phyloP scores from a whole-genome alignment of 2,797 vertebrate species.

The Knipowitschia caucasica region DNA sequence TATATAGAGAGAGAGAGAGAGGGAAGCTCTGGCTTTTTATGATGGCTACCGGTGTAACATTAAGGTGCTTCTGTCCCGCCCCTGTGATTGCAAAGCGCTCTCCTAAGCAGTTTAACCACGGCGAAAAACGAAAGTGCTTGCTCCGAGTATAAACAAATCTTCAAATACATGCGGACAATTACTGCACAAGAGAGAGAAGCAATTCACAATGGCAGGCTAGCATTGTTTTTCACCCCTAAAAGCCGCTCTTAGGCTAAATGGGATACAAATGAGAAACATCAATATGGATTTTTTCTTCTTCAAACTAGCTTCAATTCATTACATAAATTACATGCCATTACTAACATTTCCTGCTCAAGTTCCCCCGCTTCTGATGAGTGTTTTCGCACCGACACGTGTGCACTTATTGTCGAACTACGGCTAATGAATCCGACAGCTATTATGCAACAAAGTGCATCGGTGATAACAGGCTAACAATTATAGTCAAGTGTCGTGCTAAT shows the following conservation, averaged over 20 bases:
- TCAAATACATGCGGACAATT: conserved; percentile 1
- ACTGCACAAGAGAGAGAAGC: not conserved
- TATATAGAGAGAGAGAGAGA: not conserved
- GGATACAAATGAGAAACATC: conserved; percentile 9
- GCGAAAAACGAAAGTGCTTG: not conserved
- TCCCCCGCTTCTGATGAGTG: not conserved
- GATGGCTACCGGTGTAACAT: not conserved
- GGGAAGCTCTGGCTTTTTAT: not conserved
- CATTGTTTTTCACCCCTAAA: conserved; percentile 8
- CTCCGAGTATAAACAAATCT: not conserved
- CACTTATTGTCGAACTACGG: not conserved
- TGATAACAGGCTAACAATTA: not conserved
- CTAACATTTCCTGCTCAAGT: conserved; percentile 1
- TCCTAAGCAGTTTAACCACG: not conserved
- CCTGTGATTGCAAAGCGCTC: not conserved
- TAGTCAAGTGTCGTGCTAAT: not conserved
- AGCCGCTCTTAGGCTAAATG: not conserved
- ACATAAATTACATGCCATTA: conserved; percentile 2
- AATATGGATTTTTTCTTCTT: conserved; percentile 6
- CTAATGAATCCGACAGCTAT: conserved; percentile 3
- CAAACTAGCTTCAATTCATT: conserved; percentile 1
- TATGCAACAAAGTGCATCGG: not conserved
- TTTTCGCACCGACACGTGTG: not conserved
- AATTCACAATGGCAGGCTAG: not conserved
- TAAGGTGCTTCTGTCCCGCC: not conserved